Percentiles rank a stretch among this genome's conserved stretches.
These are phyloP conservation scores for Iguana delicatissima DNA, from an alignment of 2,797 vertebrate species.

Conservation along the genomic window DNA sequence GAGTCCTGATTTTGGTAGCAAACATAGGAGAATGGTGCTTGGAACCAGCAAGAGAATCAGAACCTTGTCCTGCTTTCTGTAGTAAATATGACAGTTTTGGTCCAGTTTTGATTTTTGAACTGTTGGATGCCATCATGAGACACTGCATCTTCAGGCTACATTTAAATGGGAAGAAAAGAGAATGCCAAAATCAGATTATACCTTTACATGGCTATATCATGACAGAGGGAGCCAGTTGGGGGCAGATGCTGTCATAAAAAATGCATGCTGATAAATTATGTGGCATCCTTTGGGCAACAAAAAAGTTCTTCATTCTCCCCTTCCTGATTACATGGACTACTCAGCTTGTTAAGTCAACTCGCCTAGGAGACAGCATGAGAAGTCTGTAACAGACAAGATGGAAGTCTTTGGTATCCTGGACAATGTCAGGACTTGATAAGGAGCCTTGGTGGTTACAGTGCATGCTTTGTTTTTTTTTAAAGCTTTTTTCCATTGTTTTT, in stretches of 20 bases:
- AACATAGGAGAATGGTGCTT: not conserved
- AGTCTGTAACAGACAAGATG: not conserved
- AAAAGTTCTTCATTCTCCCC: not conserved
- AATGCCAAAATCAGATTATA: not conserved
- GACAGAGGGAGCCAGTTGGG: not conserved
- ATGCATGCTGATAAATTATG: not conserved
- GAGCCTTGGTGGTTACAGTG: too few relatives aligned
- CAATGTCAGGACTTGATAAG: too few relatives aligned
- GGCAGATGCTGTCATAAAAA: too few relatives aligned
- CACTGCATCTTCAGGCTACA: not conserved
- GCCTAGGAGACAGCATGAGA: not conserved
- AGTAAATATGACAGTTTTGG: not conserved
- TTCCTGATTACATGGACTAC: not conserved
- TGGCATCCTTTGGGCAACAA: not conserved
- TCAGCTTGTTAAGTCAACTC: not conserved
- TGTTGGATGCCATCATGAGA: not conserved
- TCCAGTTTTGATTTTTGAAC: not conserved
- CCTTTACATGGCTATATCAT: too few relatives aligned
- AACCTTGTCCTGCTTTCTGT: not conserved
- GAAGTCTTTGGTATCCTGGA: too few relatives aligned
- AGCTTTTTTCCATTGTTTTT: too few relatives aligned
- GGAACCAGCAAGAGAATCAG: not conserved
- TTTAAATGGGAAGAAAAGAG: not conserved
- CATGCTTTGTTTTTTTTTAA: too few relatives aligned
- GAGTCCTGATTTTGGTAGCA: not conserved